phyloP scores from a whole-genome alignment of 2,113 vertebrate genomes.

The Platanista minor region DNA sequence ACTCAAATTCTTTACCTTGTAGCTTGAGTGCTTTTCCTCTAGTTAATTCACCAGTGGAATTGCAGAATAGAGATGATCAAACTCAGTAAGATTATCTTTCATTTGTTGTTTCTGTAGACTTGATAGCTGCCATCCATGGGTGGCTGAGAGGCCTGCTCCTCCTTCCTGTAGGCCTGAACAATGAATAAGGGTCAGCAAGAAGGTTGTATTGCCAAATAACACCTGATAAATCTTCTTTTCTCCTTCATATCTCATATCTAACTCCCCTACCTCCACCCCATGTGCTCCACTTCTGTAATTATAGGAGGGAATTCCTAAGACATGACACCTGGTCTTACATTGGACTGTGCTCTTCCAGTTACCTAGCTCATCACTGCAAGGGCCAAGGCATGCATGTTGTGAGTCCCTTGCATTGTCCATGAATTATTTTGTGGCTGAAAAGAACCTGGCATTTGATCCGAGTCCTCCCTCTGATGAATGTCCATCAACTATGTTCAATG shows the following conservation, averaged over 20 bases:
- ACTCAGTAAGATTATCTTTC: background rate
- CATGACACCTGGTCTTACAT: background rate
- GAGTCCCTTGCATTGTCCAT: background rate
- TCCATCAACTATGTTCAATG: background rate
- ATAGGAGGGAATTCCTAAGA: background rate
- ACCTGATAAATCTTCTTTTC: background rate
- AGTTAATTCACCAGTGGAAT: background rate
- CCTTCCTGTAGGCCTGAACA: background rate
- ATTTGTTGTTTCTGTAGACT: background rate
- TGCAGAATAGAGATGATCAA: background rate
- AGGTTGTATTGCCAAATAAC: background rate
- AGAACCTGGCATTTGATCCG: background rate
- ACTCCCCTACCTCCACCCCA: background rate
- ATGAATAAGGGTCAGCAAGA: background rate
- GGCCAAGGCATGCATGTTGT: background rate
- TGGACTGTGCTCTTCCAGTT: background rate
- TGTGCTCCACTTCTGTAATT: background rate
- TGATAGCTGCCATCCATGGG: background rate
- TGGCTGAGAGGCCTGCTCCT: background rate
- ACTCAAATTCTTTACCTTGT: background rate
- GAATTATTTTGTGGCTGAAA: background rate
- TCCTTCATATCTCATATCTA: background rate
- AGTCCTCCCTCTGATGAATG: background rate
- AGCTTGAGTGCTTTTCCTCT: background rate
- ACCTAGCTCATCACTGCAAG: too few species aligned